Evolutionary conservation across 2,888 invertebrate species (phyloP).

Genomic region (Adineta ricciae): DNA sequence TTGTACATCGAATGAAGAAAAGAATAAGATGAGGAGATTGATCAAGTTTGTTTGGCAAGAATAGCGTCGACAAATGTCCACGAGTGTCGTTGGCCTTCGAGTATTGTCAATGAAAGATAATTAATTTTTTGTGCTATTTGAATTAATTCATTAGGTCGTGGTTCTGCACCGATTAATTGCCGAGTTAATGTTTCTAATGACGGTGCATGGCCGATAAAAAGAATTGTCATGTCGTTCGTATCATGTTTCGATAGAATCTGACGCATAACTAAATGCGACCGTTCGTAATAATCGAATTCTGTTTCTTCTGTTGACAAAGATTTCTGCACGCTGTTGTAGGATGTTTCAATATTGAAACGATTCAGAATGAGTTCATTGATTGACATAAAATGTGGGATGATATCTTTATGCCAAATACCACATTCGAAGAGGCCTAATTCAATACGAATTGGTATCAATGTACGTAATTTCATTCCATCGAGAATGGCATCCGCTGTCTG

Average conservation of each 20-base stretch:
- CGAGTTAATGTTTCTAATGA: constrained; percentile 73
- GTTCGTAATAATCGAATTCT: constrained; percentile 25
- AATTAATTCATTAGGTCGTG: constrained; percentile 62
- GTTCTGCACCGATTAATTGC: constrained; percentile 61
- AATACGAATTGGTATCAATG: constrained; percentile 49
- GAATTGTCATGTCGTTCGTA: constrained; percentile 48
- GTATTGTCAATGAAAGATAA: constrained; percentile 8
- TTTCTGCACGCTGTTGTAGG: constrained; percentile 25
- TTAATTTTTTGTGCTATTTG: constrained; percentile 64
- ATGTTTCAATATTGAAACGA: constrained; percentile 23
- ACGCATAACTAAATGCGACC: constrained; percentile 19
- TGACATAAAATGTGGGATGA: constrained; percentile 19
- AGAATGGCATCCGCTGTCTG: constrained; percentile 63
- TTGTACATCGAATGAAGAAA: neutral
- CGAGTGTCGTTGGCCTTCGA: neutral
- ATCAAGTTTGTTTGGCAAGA: neutral
- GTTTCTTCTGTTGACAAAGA: constrained; percentile 25
- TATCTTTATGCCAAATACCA: constrained; percentile 67
- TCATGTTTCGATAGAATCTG: constrained; percentile 16
- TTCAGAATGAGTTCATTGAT: constrained; percentile 24
- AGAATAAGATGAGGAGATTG: neutral
- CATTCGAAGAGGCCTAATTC: constrained; percentile 88
- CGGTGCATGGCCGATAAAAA: constrained; percentile 82
- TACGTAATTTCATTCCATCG: constrained; percentile 55
- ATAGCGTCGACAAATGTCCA: constrained; percentile 7